Evolutionary conservation across 1,140 invertebrate genomes (phyloP).

Genomic region (Homarus americanus): DNA sequence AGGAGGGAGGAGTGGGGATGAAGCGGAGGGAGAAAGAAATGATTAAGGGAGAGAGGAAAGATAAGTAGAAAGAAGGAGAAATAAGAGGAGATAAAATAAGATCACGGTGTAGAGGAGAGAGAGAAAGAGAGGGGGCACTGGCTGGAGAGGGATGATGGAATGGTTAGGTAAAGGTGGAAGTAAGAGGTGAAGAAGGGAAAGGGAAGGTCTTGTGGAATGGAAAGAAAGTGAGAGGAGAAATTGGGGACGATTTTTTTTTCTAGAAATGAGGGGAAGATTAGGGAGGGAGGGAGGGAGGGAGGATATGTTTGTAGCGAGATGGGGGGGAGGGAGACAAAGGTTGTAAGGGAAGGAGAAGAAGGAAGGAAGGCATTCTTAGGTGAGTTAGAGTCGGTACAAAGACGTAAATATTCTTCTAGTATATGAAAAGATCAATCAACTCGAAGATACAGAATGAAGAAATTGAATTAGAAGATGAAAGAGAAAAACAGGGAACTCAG

Average conservation of each 20-base stretch:
- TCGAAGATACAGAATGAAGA: no score
- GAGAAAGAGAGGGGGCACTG: conserved; percentile 5
- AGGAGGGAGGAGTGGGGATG: no score
- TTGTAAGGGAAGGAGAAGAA: background rate
- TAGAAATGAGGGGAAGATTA: background rate
- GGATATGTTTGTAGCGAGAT: background rate
- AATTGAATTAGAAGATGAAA: no score
- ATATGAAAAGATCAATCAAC: background rate
- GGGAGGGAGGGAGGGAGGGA: background rate
- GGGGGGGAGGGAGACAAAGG: background rate
- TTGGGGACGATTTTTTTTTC: no score
- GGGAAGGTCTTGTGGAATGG: background rate
- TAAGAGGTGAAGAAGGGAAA: background rate
- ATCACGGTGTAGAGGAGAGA: background rate
- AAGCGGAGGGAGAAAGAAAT: no score
- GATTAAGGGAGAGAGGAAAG: no score
- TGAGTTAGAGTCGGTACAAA: no score
- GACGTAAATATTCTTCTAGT: background rate
- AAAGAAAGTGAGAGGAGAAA: background rate
- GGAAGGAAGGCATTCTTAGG: no score
- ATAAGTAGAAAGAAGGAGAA: background rate
- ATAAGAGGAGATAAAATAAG: no score
- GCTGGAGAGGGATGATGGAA: background rate
- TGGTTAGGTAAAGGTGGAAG: no score
- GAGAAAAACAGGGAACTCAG: no score